Conservation (phyloP, 30 jellyfish, hydroid and myxozoan species). For the Rhopilema esculentum region DNA sequence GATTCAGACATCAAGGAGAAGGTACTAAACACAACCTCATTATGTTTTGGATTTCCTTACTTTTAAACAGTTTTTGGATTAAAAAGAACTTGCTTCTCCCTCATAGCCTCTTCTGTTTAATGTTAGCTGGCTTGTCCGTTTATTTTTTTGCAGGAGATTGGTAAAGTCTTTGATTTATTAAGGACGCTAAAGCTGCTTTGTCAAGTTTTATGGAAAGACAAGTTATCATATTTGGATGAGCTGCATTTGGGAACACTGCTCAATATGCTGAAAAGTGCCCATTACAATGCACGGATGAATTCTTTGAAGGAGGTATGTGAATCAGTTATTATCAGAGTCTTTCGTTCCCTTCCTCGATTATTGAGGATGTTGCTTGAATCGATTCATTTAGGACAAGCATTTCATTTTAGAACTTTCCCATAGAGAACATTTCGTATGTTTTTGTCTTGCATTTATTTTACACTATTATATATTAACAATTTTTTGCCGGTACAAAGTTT, state of each 20-base stretch:
- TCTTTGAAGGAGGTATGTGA: conserved; percentile 85
- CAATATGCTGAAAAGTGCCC: conserved; percentile 86
- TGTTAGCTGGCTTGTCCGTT: too few species aligned
- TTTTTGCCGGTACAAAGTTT: too few species aligned
- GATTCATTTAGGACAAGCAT: too few species aligned
- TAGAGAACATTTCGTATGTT: too few species aligned
- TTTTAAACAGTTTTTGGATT: not conserved
- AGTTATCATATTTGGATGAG: conserved; percentile 75
- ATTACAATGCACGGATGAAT: conserved; percentile 93
- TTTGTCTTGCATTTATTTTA: too few species aligned
- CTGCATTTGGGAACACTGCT: conserved; percentile 81
- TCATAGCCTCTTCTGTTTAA: too few species aligned
- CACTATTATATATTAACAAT: too few species aligned
- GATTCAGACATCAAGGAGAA: conserved; percentile 85
- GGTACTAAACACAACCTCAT: conserved; percentile 7
- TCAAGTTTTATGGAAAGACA: conserved; percentile 91
- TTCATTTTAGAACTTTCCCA: too few species aligned
- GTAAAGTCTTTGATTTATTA: conserved; percentile 87
- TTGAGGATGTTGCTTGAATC: not conserved
- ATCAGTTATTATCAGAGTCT: too few species aligned
- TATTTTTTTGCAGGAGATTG: conserved; percentile 76
- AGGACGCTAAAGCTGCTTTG: conserved; percentile 83
- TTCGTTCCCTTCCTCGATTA: not conserved
- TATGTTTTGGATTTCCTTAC: not conserved
- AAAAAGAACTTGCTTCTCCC: not conserved